Percentiles rank a stretch among this genome's conserved stretches.
Evolutionary conservation across 1,140 invertebrate genomes (phyloP).

Genomic region (Drosophila jambulina): DNA sequence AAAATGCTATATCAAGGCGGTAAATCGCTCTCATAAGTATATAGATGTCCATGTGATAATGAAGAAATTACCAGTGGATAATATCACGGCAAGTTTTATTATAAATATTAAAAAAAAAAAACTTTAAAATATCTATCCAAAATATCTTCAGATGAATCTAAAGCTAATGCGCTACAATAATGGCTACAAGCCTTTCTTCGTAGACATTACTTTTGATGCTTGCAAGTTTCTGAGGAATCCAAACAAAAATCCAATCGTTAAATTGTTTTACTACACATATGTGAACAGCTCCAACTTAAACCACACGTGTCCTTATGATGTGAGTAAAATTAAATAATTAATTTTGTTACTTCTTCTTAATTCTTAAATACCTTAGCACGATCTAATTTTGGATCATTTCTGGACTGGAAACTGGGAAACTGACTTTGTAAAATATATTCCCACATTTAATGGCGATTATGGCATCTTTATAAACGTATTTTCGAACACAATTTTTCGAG

Average conservation of each 20-base stretch:
- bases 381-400: conserved; percentile 50
- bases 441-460: conserved; percentile 48
- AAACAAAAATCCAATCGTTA: conserved; percentile 15
- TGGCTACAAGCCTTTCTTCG: conserved; percentile 54
- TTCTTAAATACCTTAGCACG: conserved; percentile 39
- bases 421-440: conserved; percentile 17
- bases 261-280: conserved; percentile 12
- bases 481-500: conserved; percentile 3
- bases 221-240: conserved; percentile 40
- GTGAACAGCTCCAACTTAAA: conserved; percentile 45
- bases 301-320: conserved; percentile 57
- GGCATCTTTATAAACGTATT: conserved; percentile 6
- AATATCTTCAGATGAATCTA: conserved; percentile 30
- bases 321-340: conserved; percentile 14
- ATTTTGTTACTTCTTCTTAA: not conserved
- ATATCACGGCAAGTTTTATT: conserved; percentile 33
- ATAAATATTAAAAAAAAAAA: not conserved
- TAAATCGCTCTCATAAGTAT: conserved; percentile 65
- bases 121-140: not conserved
- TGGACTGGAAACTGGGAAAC: conserved; percentile 44
- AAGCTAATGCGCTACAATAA: conserved; percentile 40
- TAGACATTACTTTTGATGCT: conserved; percentile 33
- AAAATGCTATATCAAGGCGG: conserved; percentile 51
- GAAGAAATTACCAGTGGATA: conserved; percentile 6
- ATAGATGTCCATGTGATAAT: conserved; percentile 20